Evolutionary conservation across 2,113 vertebrate genomes (phyloP).

Genomic region (Vidua macroura): DNA sequence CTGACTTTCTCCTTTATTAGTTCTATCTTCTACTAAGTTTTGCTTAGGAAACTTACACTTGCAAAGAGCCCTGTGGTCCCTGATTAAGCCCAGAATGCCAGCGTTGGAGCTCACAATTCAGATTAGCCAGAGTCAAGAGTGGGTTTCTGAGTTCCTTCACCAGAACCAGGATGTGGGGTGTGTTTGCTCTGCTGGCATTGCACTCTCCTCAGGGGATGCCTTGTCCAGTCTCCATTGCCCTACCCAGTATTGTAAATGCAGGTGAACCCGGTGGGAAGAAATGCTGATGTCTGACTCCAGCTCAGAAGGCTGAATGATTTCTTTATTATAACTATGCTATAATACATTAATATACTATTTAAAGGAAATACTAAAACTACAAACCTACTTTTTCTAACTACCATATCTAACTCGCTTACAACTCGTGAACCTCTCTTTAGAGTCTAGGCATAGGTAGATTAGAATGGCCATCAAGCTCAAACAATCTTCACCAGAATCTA

Average conservation of each 20-base stretch:
- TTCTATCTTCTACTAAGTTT: background rate
- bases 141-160: background rate
- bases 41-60: background rate
- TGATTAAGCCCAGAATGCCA: background rate
- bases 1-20: background rate
- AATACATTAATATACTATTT: too few relatives aligned
- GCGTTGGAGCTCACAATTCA: background rate
- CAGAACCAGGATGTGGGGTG: background rate
- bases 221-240: background rate
- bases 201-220: background rate
- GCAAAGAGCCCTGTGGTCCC: background rate
- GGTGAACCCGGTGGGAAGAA: too few relatives aligned
- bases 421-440: too few relatives aligned
- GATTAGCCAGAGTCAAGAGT: background rate
- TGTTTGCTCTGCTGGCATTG: background rate
- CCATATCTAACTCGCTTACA: too few relatives aligned
- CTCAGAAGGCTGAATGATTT: too few relatives aligned
- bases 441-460: too few relatives aligned
- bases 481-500: too few relatives aligned
- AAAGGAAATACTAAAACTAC: too few relatives aligned
- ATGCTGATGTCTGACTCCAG: too few relatives aligned
- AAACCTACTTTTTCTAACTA: too few relatives aligned
- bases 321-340: too few relatives aligned
- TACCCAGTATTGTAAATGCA: background rate
- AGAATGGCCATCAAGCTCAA: too few relatives aligned